Evolutionary conservation across 2,797 vertebrate species (phyloP).

Genomic region (Acrossocheilus wenchowensis): DNA sequence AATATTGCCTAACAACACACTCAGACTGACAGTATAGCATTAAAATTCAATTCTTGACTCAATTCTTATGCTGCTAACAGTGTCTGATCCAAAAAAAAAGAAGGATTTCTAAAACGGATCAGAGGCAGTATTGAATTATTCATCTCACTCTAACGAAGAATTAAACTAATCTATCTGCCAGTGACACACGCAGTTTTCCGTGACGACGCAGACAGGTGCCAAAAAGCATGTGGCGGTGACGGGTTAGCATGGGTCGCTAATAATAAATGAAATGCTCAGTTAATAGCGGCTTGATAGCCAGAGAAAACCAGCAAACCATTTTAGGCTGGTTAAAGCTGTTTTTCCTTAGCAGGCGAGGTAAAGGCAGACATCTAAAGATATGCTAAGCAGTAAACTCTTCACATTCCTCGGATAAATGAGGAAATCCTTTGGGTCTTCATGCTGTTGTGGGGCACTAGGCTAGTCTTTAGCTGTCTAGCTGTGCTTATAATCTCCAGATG

Average conservation of each 20-base stretch:
- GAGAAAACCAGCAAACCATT: background rate
- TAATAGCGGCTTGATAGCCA: constrained; percentile 5
- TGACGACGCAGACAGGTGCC: constrained; percentile 18
- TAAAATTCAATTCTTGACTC: constrained; percentile 29
- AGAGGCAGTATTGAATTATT: constrained; percentile 59
- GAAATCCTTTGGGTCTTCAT: too few relatives aligned
- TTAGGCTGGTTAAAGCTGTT: background rate
- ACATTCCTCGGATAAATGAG: background rate
- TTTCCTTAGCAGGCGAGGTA: background rate
- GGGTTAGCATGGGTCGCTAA: constrained; percentile 16
- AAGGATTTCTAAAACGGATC: constrained; percentile 39
- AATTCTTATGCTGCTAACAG: constrained; percentile 36
- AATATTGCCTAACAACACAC: background rate
- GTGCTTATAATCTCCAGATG: background rate
- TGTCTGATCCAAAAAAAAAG: constrained; percentile 42
- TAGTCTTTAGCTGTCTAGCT: background rate
- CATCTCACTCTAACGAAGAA: constrained; percentile 56
- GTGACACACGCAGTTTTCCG: constrained; percentile 41
- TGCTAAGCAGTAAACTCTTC: background rate
- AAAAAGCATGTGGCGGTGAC: constrained; percentile 24
- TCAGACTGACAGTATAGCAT: constrained; percentile 6
- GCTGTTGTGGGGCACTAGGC: background rate
- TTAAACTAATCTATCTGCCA: constrained; percentile 57
- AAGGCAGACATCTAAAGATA: background rate
- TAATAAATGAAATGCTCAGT: constrained; percentile 37